Percentiles rank a stretch among this genome's conserved stretches.
Conservation (phyloP, 92 coral and sea anemone genomes). For the Heteractis magnifica region DNA sequence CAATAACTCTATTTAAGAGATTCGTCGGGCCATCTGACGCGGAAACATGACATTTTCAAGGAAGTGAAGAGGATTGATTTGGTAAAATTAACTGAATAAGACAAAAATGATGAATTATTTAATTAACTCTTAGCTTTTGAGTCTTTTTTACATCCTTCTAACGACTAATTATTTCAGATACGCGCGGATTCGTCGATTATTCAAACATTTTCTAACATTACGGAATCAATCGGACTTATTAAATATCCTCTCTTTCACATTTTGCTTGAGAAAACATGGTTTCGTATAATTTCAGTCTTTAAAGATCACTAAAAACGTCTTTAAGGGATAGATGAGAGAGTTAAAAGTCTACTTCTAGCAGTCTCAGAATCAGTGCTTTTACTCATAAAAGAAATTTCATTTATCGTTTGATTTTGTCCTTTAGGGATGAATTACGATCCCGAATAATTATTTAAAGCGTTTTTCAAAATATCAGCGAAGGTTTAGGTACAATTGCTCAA, state of each 20-base stretch:
- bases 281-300: not conserved
- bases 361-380: not conserved
- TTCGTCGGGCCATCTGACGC: not conserved
- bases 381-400: not conserved
- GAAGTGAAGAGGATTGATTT: not conserved
- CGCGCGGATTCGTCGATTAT: not conserved
- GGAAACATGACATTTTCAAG: not conserved
- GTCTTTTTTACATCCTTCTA: not conserved
- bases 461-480: not conserved
- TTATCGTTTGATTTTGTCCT: not conserved
- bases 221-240: not conserved
- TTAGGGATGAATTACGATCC: not conserved
- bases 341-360: not conserved
- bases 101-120: not conserved
- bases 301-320: not conserved
- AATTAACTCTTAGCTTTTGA: not conserved
- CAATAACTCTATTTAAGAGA: not conserved
- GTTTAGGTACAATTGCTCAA: not conserved
- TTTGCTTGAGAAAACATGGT: not conserved
- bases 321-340: not conserved
- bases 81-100: not conserved
- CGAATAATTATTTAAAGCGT: not conserved
- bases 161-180: not conserved
- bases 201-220: not conserved
- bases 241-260: not conserved